Evolutionary conservation across 2,113 vertebrate species (phyloP).

Genomic region (Pluvialis apricaria): DNA sequence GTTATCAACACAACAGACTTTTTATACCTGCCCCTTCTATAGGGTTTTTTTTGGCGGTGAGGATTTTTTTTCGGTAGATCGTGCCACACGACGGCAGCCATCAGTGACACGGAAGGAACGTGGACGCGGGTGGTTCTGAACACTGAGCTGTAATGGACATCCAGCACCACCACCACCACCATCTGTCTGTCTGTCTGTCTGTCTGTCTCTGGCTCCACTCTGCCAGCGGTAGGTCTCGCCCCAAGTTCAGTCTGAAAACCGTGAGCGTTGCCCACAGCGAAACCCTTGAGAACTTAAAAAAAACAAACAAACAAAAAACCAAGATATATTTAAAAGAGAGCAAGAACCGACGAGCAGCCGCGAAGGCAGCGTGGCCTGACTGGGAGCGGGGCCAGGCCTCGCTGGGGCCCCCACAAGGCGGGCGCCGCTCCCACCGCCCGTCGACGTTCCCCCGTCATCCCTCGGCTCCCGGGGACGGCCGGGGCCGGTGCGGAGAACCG

Average conservation of each 20-base stretch:
- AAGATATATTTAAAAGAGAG: background rate
- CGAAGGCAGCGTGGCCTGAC: background rate
- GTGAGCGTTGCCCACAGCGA: rapidly evolving
- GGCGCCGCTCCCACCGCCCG: too few relatives aligned
- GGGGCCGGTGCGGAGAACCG: too few relatives aligned
- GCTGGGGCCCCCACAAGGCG: too few relatives aligned
- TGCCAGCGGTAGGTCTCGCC: background rate
- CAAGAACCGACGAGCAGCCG: too few relatives aligned
- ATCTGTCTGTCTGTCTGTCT: background rate
- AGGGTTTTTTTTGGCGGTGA: rapidly evolving
- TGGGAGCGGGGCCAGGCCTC: rapidly evolving
- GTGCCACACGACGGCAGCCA: background rate
- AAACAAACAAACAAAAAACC: background rate
- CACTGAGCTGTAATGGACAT: rapidly evolving
- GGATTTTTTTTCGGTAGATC: background rate
- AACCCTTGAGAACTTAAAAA: background rate
- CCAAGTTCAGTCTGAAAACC: background rate
- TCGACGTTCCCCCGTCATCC: too few relatives aligned
- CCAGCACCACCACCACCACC: background rate
- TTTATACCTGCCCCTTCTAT: background rate
- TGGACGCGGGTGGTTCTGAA: rapidly evolving
- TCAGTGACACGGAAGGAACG: rapidly evolving
- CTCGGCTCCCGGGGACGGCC: too few relatives aligned
- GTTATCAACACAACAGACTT: background rate
- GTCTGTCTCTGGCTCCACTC: background rate